These are phyloP conservation scores for Ophion ellenae DNA, from an alignment of 2,888 invertebrate genomes.

Conservation along the genomic window DNA sequence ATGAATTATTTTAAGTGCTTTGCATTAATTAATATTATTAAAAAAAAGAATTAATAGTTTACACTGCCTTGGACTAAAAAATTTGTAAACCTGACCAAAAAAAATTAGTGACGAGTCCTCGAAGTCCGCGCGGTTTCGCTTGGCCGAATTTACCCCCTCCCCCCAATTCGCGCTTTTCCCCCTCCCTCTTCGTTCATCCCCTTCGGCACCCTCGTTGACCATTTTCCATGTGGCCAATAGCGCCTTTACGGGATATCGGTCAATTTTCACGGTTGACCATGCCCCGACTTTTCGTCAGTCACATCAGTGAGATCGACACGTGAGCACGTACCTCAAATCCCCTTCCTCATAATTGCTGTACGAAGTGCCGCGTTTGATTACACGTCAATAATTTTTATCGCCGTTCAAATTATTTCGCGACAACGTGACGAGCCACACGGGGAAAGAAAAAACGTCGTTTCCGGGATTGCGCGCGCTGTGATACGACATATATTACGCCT, in stretches of 20 bases:
- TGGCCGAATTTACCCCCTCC: constrained; percentile 2
- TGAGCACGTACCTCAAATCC: not conserved
- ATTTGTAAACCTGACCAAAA: not conserved
- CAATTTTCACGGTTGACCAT: constrained; percentile 14
- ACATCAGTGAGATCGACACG: constrained; percentile 30
- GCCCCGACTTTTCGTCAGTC: constrained; percentile 28
- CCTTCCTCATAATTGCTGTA: not conserved
- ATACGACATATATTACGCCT: not conserved
- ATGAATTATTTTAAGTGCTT: not conserved
- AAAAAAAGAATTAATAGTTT: constrained; percentile 7
- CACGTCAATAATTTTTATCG: not conserved
- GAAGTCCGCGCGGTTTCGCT: constrained; percentile 6
- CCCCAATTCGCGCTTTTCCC: not conserved
- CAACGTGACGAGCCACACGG: no score
- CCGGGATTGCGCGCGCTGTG: not conserved
- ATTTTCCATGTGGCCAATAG: constrained; percentile 11
- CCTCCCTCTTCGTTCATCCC: not conserved
- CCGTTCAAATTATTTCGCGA: not conserved
- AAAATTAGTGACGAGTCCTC: constrained; percentile 16
- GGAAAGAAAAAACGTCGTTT: not conserved
- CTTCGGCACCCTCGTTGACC: constrained; percentile 4
- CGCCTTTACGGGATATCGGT: not conserved
- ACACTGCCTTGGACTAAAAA: not conserved
- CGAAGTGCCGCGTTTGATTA: not conserved
- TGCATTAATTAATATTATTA: not conserved